A percentile compares a stretch with the other conserved stretches of the same genome.
Evolutionary conservation across 1,140 invertebrate genomes (phyloP).

Genomic region (Drosophila pachea): DNA sequence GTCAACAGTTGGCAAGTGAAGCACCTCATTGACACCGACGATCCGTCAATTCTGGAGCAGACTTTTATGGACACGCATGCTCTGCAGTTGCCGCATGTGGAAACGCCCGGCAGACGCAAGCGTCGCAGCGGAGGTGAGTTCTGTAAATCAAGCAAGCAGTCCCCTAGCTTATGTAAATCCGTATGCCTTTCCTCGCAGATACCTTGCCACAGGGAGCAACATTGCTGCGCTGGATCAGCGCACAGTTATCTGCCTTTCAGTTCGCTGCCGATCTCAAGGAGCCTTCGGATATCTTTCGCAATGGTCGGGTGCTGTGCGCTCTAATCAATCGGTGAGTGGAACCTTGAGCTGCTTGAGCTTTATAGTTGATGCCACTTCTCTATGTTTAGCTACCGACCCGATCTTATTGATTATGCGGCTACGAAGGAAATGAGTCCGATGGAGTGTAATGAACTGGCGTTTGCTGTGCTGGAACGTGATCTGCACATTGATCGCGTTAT

Average conservation of each 20-base stretch:
- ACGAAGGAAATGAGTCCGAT: slow-evolving; percentile 83
- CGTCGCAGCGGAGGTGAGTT: slow-evolving; percentile 72
- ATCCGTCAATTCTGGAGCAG: slow-evolving; percentile 81
- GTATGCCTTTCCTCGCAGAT: slow-evolving; percentile 35
- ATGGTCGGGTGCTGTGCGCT: slow-evolving; percentile 73
- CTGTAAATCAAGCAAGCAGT: background rate
- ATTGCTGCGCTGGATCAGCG: slow-evolving; percentile 71
- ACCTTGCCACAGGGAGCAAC: slow-evolving; percentile 58
- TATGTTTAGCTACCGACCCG: slow-evolving; percentile 89
- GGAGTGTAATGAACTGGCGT: slow-evolving; percentile 89
- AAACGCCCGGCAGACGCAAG: slow-evolving; percentile 69
- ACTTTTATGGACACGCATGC: slow-evolving; percentile 79
- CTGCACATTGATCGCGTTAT: slow-evolving; percentile 87
- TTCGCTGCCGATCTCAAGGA: slow-evolving; percentile 69
- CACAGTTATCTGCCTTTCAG: slow-evolving; percentile 62
- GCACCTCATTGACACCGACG: slow-evolving; percentile 83
- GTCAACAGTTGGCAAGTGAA: slow-evolving; percentile 82
- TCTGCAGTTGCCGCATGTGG: slow-evolving; percentile 54
- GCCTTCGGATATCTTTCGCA: slow-evolving; percentile 74
- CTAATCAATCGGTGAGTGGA: slow-evolving; percentile 72
- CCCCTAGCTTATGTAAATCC: background rate
- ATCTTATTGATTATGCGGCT: slow-evolving; percentile 87
- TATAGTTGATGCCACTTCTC: background rate
- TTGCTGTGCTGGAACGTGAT: slow-evolving; percentile 89
- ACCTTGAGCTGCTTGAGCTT: no score